Evolutionary conservation across 2,888 invertebrate genomes (phyloP), one percentile per base, ranked within the genome.

Genomic region (Eupsilia transversa): DNA sequence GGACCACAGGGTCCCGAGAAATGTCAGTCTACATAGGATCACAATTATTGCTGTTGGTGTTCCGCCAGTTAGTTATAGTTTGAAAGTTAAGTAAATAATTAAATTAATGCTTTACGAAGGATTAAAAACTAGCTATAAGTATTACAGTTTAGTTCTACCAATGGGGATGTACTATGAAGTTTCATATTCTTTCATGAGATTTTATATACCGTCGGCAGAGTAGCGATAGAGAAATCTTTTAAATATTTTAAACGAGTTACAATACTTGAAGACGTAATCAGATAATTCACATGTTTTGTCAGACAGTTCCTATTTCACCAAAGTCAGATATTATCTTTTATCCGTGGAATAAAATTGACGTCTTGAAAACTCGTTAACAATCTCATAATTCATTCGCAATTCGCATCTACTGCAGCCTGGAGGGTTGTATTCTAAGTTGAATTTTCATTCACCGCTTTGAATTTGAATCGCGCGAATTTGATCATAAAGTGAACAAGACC

Each of bases 11-110:
- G n/a, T n/a, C n/a, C n/a, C n/a, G n/a, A n/a, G n/a, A n/a, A n/a
- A n/a, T n/a, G n/a, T n/a, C n/a, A 46, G 12, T 46, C 7, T 57
- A 10, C 52, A n/a, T 46, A 43, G 14, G 9, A 56, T 49, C 7
- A 63, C 61, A 54, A 63, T 76, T 54, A 64, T 67, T 66, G 43
- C 52, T 80, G 14, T 43, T 72, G 30, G 14, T 54, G 38, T 66
- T 54, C n/a, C 23, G 7, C 60, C 65, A 35, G 30, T 2, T 41
- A 41, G 14, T 41, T 4, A 23, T 7, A 43, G 27, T 49, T 61
- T 63, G 5, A 33, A 17, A 59, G 17, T 41, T 41, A 67, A 52
- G 54, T 46, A 46, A 75, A 46, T 38, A 46, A 14, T 60, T n/a
- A n/a, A 46, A 9, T 38, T 56, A 67, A 49, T 41, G 46, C 38